Evolutionary conservation across 2,797 vertebrate species (phyloP).

Genomic region (Lithobates pipiens): DNA sequence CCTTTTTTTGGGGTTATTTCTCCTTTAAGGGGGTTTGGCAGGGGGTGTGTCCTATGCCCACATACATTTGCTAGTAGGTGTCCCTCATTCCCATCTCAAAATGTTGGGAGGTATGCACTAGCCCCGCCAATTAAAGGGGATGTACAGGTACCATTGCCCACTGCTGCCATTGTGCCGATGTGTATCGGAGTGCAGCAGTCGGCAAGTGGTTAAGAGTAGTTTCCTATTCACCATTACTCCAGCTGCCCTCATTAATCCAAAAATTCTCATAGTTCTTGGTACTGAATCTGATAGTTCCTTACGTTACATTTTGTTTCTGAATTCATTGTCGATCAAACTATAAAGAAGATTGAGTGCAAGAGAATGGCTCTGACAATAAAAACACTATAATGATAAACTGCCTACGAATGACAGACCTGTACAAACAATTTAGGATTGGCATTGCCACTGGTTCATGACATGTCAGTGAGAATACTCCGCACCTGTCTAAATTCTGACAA

Average conservation of each 20-base stretch:
- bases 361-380: conserved; percentile 12
- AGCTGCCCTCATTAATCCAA: not conserved
- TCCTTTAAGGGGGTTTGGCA: too few species aligned
- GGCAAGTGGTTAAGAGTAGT: too few species aligned
- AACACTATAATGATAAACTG: conserved; percentile 33
- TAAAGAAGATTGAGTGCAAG: not conserved
- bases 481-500: conserved; percentile 34
- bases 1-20: too few species aligned
- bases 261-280: not conserved
- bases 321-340: conserved; percentile 9
- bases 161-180: too few species aligned
- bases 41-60: too few species aligned
- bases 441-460: conserved; percentile 20
- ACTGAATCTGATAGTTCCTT: not conserved
- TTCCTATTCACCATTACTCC: not conserved
- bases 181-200: too few species aligned
- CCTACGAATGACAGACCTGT: conserved; percentile 18
- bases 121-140: too few species aligned
- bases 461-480: conserved; percentile 17
- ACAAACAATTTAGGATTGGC: conserved; percentile 33
- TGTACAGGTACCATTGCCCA: too few species aligned
- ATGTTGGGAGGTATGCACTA: too few species aligned
- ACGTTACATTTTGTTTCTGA: conserved; percentile 10
- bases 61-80: too few species aligned
- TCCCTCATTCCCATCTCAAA: too few species aligned